A percentile compares a stretch with the other conserved stretches of the same genome.
Evolutionary conservation across 2,113 vertebrate genomes (phyloP).

Genomic region (Tupaia chinensis): DNA sequence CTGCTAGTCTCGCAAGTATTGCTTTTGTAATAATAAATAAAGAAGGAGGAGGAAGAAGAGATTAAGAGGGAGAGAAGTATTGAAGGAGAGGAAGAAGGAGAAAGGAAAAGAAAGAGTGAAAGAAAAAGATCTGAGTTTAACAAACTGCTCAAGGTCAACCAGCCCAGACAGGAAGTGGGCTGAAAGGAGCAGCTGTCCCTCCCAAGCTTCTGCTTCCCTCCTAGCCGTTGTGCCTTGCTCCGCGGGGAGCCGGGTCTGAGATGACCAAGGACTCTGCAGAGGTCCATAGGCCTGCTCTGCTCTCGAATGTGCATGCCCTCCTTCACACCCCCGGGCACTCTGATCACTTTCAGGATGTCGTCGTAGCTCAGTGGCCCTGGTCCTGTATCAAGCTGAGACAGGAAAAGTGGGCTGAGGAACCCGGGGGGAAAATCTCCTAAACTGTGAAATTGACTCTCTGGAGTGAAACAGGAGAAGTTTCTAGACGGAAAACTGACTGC

Average conservation of each 20-base stretch:
- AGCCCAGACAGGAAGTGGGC: too few relatives aligned
- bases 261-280: too few relatives aligned
- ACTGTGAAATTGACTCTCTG: slow-evolving; percentile 25
- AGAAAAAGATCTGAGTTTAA: background rate
- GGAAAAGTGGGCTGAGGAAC: background rate
- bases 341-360: fast-evolving
- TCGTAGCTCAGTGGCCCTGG: background rate
- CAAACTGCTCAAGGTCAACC: background rate
- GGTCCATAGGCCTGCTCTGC: fast-evolving
- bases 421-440: fast-evolving
- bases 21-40: background rate
- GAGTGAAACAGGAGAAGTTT: background rate
- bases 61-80: background rate
- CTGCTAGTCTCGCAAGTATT: background rate
- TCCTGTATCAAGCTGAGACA: background rate
- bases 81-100: too few relatives aligned
- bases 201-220: too few relatives aligned
- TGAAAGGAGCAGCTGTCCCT: background rate
- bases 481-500: background rate
- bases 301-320: background rate
- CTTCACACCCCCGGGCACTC: fast-evolving
- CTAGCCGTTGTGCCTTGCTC: fast-evolving
- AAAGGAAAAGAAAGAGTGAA: background rate
- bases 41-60: too few relatives aligned
- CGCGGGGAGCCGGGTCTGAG: fast-evolving